These are phyloP conservation scores for Forbesichthys agassizii DNA, from an alignment of 2,113 vertebrate genomes.

Conservation along the genomic window DNA sequence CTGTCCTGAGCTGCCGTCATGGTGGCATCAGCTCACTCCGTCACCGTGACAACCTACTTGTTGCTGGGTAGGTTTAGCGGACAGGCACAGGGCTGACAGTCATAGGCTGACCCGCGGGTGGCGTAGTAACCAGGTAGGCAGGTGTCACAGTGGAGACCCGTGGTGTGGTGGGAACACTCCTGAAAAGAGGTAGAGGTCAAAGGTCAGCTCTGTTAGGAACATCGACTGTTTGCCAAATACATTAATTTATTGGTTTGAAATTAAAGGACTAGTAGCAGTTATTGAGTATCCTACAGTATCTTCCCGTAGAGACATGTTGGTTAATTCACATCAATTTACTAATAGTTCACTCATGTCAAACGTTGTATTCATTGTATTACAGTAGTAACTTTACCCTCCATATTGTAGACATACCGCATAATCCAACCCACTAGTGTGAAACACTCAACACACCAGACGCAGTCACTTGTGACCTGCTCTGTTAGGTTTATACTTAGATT, in stretches of 20 bases:
- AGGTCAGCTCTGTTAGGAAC: constrained; percentile 2
- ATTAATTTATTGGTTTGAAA: not conserved
- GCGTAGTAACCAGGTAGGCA: constrained; percentile 66
- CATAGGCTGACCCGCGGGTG: constrained; percentile 54
- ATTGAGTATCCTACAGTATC: not conserved
- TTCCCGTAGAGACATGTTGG: not conserved
- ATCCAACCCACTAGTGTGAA: no score
- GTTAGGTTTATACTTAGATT: no score
- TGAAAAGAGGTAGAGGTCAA: constrained; percentile 20
- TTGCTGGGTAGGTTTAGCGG: constrained; percentile 66
- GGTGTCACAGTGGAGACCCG: constrained; percentile 57
- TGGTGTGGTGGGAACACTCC: constrained; percentile 63
- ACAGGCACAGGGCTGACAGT: constrained; percentile 66
- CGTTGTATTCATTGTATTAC: no score
- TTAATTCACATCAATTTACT: no score
- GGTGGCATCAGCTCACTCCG: constrained; percentile 8
- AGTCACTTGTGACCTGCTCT: no score
- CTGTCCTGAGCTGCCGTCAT: constrained; percentile 3
- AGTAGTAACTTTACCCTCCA: no score
- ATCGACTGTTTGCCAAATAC: not conserved
- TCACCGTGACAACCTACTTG: constrained; percentile 55
- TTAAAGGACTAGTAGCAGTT: not conserved
- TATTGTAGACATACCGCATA: no score
- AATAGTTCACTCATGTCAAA: no score
- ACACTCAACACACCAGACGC: no score